These are phyloP conservation scores for Nomada goodeniana DNA, from an alignment of 2,888 invertebrate species.

Conservation along the genomic window DNA sequence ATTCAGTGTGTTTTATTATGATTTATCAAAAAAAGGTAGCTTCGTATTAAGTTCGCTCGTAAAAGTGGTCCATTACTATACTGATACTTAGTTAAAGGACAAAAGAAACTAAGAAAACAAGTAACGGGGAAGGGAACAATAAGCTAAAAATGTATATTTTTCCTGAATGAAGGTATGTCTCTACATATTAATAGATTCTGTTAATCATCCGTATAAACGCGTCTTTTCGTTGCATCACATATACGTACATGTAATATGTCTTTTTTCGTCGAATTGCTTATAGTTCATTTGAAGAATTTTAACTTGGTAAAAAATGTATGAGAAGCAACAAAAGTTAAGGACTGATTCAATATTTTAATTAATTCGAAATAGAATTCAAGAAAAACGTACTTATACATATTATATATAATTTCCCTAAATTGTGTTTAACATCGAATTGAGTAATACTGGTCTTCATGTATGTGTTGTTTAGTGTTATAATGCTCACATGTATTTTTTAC, in stretches of 20 bases:
- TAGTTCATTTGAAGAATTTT: not conserved
- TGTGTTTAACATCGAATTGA: conserved; percentile 16
- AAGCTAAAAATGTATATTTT: conserved; percentile 55
- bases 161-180: conserved; percentile 33
- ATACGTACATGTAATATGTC: conserved; percentile 38
- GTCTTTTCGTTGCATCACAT: conserved; percentile 3
- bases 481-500: conserved; percentile 15
- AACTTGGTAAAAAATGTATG: too few species aligned
- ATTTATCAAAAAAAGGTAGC: not conserved
- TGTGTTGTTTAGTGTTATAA: conserved; percentile 17
- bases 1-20: conserved; percentile 22
- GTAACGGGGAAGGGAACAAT: conserved; percentile 69
- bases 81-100: conserved; percentile 49
- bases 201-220: conserved; percentile 38
- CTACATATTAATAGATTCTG: conserved; percentile 31
- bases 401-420: conserved; percentile 5
- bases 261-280: conserved; percentile 26
- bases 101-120: conserved; percentile 20
- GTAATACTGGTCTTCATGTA: not conserved
- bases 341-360: conserved; percentile 22
- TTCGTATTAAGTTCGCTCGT: conserved; percentile 26
- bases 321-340: not conserved
- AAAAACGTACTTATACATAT: conserved; percentile 34
- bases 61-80: conserved; percentile 59
- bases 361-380: conserved; percentile 16